These are phyloP conservation scores for Rhagium mordax DNA, from an alignment of 2,888 invertebrate species.

Conservation along the genomic window DNA sequence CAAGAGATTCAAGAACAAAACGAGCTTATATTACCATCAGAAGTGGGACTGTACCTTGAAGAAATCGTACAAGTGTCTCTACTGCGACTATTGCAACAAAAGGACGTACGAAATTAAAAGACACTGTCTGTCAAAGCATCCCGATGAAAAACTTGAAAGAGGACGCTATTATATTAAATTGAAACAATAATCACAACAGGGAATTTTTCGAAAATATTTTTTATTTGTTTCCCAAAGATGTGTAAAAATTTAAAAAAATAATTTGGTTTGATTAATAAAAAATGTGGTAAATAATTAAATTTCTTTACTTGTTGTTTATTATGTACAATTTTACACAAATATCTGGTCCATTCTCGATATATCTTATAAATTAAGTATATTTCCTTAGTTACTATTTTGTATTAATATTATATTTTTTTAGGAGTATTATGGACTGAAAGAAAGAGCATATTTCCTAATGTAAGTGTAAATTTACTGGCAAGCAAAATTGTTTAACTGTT, in stretches of 20 bases:
- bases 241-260: no score
- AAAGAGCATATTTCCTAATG: constrained; percentile 21
- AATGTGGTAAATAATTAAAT: no score
- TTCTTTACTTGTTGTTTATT: no score
- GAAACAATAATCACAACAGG: neutral
- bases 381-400: no score
- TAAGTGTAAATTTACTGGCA: neutral
- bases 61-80: constrained; percentile 22
- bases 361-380: no score
- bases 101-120: constrained; percentile 21
- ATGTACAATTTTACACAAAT: no score
- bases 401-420: constrained; percentile 13
- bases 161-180: constrained; percentile 23
- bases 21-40: constrained; percentile 1
- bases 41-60: constrained; percentile 24
- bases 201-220: neutral
- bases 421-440: constrained; percentile 7
- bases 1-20: constrained; percentile 20
- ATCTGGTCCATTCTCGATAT: no score
- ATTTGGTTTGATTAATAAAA: no score
- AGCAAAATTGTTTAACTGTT: neutral
- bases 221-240: no score
- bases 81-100: constrained; percentile 26
- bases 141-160: neutral
- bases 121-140: constrained; percentile 19